phyloP scores from a whole-genome alignment of 2,797 vertebrate genomes.

The Mycteria americana region DNA sequence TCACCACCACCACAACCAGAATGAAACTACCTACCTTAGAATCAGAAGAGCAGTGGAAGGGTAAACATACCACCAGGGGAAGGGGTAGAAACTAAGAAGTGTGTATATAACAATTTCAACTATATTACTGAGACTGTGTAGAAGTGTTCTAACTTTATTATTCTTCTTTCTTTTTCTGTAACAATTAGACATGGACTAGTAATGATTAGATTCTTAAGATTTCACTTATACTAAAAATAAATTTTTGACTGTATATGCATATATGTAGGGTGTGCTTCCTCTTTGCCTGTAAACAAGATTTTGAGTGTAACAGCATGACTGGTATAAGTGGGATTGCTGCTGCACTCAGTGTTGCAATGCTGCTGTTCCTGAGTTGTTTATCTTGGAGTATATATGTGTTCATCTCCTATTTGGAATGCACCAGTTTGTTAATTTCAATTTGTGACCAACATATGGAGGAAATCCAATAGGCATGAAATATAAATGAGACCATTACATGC shows the following conservation, averaged over 20 bases:
- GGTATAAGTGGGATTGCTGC: neutral
- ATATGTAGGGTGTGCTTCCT: neutral
- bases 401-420: neutral
- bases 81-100: neutral
- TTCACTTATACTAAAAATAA: neutral
- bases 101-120: neutral
- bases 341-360: neutral
- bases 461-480: neutral
- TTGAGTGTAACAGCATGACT: neutral
- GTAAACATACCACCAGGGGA: neutral
- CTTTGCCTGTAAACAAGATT: neutral
- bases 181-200: neutral
- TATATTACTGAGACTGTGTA: neutral
- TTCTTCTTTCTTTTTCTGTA: neutral
- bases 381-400: neutral
- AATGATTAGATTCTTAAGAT: neutral
- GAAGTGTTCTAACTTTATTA: neutral
- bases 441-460: neutral
- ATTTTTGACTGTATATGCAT: neutral
- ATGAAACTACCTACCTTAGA: neutral
- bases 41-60: neutral
- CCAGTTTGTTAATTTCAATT: neutral
- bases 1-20: neutral
- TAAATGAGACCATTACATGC: neutral
- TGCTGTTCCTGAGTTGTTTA: neutral